phyloP scores from a whole-genome alignment of 2,113 vertebrate species.

The Oryzias melastigma region DNA sequence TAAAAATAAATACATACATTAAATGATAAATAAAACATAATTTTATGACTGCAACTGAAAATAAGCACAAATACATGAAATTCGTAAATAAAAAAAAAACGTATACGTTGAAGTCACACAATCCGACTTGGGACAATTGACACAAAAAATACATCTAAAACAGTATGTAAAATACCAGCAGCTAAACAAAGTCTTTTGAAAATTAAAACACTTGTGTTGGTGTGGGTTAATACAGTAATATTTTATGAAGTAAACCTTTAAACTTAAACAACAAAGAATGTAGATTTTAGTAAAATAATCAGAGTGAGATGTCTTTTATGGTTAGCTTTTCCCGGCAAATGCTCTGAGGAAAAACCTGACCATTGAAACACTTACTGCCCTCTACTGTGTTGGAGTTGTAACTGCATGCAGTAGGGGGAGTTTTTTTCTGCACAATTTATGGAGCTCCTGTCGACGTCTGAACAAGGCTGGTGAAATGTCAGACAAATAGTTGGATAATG shows the following conservation, averaged over 20 bases:
- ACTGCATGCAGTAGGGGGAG: not conserved
- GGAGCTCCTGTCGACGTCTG: constrained; percentile 13
- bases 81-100: too few species aligned
- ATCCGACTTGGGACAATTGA: too few species aligned
- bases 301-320: constrained; percentile 29
- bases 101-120: too few species aligned
- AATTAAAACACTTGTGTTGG: too few species aligned
- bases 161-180: not conserved
- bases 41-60: not conserved
- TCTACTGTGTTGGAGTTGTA: constrained; percentile 46
- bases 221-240: too few species aligned
- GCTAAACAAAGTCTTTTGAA: not conserved
- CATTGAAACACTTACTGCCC: constrained; percentile 14
- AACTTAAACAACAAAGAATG: too few species aligned
- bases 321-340: not conserved
- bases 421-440: constrained; percentile 40
- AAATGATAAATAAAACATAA: not conserved
- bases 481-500: constrained; percentile 53
- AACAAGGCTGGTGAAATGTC: constrained; percentile 10
- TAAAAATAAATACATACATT: not conserved
- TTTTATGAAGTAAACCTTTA: too few species aligned
- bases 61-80: too few species aligned
- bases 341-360: not conserved
- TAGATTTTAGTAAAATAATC: not conserved
- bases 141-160: not conserved